Evolutionary conservation across 2,888 invertebrate species (phyloP).

Genomic region (Xylota segnis): DNA sequence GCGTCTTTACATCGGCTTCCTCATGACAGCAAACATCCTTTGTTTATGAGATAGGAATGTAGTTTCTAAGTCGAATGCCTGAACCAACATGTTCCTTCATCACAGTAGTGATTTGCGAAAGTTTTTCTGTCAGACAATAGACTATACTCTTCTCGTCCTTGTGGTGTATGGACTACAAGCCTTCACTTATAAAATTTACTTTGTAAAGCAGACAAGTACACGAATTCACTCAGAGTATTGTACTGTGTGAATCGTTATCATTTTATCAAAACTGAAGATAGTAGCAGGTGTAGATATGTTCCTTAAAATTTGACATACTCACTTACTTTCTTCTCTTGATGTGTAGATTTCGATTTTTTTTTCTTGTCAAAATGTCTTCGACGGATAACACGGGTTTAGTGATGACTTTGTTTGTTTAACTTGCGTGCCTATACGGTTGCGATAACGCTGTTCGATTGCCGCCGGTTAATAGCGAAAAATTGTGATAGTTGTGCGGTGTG

Average conservation of each 20-base stretch:
- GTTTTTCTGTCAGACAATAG: too few relatives aligned
- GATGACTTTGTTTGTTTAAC: slow-evolving; percentile 70
- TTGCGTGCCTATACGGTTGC: slow-evolving; percentile 34
- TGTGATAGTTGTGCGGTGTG: slow-evolving; percentile 7
- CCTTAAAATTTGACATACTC: slow-evolving; percentile 63
- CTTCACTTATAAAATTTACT: not conserved
- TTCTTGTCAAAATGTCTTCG: slow-evolving; percentile 60
- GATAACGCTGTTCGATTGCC: slow-evolving; percentile 54
- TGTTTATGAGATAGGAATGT: too few relatives aligned
- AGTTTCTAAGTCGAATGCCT: too few relatives aligned
- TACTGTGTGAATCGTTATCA: slow-evolving; percentile 67
- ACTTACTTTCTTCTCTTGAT: slow-evolving; percentile 47
- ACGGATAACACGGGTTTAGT: slow-evolving; percentile 56
- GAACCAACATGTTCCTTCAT: too few relatives aligned
- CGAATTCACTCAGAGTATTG: slow-evolving; percentile 5
- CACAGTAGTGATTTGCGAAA: too few relatives aligned
- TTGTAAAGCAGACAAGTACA: slow-evolving; percentile 44
- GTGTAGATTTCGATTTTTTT: slow-evolving; percentile 42
- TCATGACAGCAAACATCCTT: too few relatives aligned
- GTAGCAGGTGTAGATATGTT: slow-evolving; percentile 69
- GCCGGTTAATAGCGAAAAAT: slow-evolving; percentile 46
- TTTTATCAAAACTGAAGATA: slow-evolving; percentile 67
- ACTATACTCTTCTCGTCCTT: too few relatives aligned
- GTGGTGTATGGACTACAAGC: too few relatives aligned
- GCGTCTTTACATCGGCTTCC: too few relatives aligned